These are phyloP conservation scores for Calliphora vicina DNA, from an alignment of 1,140 invertebrate species.

Conservation along the genomic window DNA sequence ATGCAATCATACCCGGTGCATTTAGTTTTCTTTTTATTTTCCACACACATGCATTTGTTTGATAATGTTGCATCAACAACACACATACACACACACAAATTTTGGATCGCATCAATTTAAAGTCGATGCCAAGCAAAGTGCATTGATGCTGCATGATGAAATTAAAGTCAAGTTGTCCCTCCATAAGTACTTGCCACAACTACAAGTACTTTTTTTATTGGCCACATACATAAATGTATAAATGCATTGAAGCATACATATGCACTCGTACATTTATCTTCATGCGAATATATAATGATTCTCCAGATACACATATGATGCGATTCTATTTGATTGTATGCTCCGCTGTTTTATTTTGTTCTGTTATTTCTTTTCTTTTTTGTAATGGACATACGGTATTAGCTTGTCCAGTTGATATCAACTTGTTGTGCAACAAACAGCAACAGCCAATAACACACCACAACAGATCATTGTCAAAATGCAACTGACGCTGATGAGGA, in stretches of 20 bases:
- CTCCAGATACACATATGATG: too few species aligned
- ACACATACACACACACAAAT: too few species aligned
- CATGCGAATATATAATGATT: not conserved
- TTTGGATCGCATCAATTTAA: slow-evolving; percentile 15
- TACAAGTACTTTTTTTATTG: slow-evolving; percentile 12
- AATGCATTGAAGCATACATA: slow-evolving; percentile 38
- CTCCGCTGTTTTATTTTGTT: not conserved
- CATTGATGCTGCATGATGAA: slow-evolving; percentile 3
- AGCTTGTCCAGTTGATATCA: slow-evolving; percentile 27
- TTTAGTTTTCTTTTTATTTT: not conserved
- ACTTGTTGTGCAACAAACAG: slow-evolving; percentile 28
- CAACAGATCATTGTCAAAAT: slow-evolving; percentile 34
- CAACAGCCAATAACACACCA: slow-evolving; percentile 25
- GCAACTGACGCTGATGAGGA: slow-evolving; percentile 29
- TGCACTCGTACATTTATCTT: not conserved
- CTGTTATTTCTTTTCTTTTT: not conserved
- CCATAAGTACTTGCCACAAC: slow-evolving; percentile 51
- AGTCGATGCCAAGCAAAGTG: slow-evolving; percentile 21
- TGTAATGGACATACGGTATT: slow-evolving; percentile 41
- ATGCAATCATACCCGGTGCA: too few species aligned
- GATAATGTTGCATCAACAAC: not conserved
- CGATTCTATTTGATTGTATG: too few species aligned
- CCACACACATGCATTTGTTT: not conserved
- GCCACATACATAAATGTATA: not conserved
- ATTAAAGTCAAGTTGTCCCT: slow-evolving; percentile 54